Evolutionary conservation across 2,797 vertebrate genomes (phyloP).

Genomic region (Streptopelia turtur): DNA sequence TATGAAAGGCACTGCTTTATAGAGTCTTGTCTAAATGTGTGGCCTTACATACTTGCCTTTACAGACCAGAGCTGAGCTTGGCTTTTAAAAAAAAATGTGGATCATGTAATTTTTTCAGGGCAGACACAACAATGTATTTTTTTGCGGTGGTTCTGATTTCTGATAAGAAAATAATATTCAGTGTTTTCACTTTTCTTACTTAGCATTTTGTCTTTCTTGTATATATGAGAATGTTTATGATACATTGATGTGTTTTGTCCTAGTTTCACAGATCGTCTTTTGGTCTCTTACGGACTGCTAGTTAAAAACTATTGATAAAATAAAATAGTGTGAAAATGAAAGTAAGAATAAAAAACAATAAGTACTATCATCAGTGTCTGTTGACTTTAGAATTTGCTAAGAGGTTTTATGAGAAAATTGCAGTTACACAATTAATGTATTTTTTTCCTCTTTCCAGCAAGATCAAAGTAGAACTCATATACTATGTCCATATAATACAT

Average conservation of each 20-base stretch:
- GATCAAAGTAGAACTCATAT: not conserved
- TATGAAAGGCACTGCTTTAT: not conserved
- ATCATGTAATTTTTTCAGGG: not conserved
- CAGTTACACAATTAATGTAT: not conserved
- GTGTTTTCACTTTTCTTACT: not conserved
- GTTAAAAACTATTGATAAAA: not conserved
- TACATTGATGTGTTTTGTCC: not conserved
- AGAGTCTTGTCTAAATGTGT: not conserved
- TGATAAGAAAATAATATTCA: not conserved
- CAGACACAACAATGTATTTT: fast-evolving
- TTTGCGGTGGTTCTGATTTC: not conserved
- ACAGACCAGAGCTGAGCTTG: not conserved
- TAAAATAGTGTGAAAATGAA: not conserved
- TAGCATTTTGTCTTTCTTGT: not conserved
- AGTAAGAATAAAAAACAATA: not conserved
- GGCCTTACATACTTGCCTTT: not conserved
- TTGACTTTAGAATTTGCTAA: not conserved
- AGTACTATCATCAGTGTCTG: not conserved
- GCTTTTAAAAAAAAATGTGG: not conserved
- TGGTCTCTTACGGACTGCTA: not conserved
- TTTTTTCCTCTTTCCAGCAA: not conserved
- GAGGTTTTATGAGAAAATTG: not conserved
- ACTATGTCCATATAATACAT: fast-evolving
- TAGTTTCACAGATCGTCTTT: not conserved
- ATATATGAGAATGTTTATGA: not conserved